Evolutionary conservation across 2,113 vertebrate species (phyloP).

Genomic region (zebrafish (Danio rerio)): GRCz12tu NC_133186.1:11087001-11087500

Average conservation of each 20-base stretch:
- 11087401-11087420: too few relatives aligned
- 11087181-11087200: slow-evolving; percentile 93
- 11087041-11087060: slow-evolving; percentile 97
- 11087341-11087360: not conserved
- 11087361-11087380: too few relatives aligned
- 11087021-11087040: slow-evolving; percentile 99
- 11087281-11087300: slow-evolving; percentile 91
- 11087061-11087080: slow-evolving; percentile 96
- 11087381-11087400: not conserved
- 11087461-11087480: too few relatives aligned
- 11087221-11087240: slow-evolving; percentile 92
- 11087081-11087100: slow-evolving; percentile 98
- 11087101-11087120: slow-evolving; percentile 88
- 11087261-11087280: slow-evolving; percentile 93
- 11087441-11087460: too few relatives aligned
- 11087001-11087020: slow-evolving; percentile 94
- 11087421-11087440: too few relatives aligned
- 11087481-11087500: too few relatives aligned
- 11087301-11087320: slow-evolving; percentile 98
- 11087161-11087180: not conserved
- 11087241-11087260: slow-evolving; percentile 96
- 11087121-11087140: not conserved
- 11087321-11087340: slow-evolving; percentile 85
- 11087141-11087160: not conserved
- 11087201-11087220: slow-evolving; percentile 91